Evolutionary conservation across 1,140 invertebrate species (phyloP), one percentile per base, ranked within the genome.

Genomic region (Lycorma delicatula): DNA sequence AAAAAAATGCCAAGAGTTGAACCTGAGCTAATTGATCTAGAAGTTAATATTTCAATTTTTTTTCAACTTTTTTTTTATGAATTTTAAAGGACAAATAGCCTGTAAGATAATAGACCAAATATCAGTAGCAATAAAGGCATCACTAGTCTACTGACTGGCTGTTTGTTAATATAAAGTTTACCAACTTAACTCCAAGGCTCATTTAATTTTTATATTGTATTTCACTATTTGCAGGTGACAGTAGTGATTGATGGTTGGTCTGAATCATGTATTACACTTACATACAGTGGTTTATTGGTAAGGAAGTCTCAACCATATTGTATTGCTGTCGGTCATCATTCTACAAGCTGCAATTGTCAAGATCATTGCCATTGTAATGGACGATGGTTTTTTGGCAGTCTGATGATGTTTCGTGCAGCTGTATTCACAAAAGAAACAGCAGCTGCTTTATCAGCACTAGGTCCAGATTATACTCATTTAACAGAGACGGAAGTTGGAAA

Each of bases 241-340:
- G 61, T 78, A 22, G 73, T 77, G 66, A 59, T 80, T n/a, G 72
- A 80, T 60, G 78, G 77, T 1, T 75, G 74, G 70, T 68, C 69
- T 49, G 75, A 78, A 62, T 65, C 73, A 1, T 73, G 62, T 59
- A 72, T 74, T 0, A 70, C 72, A 23, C 65, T 80, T 29, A 53
- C 60, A 5, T 77, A 79, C 58, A 74, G 72, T 51, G 75, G 77
- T 7, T 61, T 79, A 28, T 47, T 79, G 6, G 67, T 78, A 7
- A 68, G 73, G 49, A 79, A 77, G 58, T 63, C 71, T 12, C 69
- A 71, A 28, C 72, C 76, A 0, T 75, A 75, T 4, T 78, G 74
- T 57, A 66, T 79, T 38, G 64, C 79, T 5, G 53, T 79, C 25
- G 78, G 78, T 1, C 77, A 79, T 31, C 63, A 62, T 4, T 57